phyloP scores from a whole-genome alignment of 2,113 vertebrate species.

The Microcebus ravelobensis region DNA sequence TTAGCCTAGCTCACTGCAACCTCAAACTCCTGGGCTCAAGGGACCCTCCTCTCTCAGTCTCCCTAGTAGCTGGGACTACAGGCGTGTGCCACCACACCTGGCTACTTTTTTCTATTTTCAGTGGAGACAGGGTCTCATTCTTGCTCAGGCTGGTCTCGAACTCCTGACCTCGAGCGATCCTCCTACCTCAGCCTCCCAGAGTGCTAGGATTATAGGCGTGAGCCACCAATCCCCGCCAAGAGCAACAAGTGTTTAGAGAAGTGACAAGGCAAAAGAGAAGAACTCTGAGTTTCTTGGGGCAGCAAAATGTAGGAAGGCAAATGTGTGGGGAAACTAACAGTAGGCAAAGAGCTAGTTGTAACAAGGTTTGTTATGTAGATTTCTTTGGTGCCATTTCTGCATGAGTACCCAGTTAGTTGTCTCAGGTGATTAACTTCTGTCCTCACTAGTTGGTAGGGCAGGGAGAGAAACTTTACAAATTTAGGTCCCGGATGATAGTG shows the following conservation, averaged over 20 bases:
- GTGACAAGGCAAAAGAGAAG: background rate
- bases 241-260: background rate
- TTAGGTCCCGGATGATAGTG: background rate
- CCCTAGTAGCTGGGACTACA: too few species aligned
- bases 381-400: background rate
- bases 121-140: too few species aligned
- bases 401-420: background rate
- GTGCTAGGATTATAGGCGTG: too few species aligned
- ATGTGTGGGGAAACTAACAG: background rate
- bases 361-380: background rate
- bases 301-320: background rate
- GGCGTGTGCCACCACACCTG: too few species aligned
- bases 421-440: background rate
- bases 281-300: background rate
- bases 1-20: too few species aligned
- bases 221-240: background rate
- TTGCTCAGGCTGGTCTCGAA: too few species aligned
- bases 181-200: too few species aligned
- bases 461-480: background rate
- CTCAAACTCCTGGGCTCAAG: too few species aligned
- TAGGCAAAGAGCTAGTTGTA: background rate
- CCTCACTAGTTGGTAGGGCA: background rate
- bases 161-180: too few species aligned
- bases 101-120: too few species aligned
- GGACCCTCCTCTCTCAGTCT: too few species aligned